phyloP scores from a whole-genome alignment of 2,113 vertebrate species.

The Chlorocebus sabaeus region DNA sequence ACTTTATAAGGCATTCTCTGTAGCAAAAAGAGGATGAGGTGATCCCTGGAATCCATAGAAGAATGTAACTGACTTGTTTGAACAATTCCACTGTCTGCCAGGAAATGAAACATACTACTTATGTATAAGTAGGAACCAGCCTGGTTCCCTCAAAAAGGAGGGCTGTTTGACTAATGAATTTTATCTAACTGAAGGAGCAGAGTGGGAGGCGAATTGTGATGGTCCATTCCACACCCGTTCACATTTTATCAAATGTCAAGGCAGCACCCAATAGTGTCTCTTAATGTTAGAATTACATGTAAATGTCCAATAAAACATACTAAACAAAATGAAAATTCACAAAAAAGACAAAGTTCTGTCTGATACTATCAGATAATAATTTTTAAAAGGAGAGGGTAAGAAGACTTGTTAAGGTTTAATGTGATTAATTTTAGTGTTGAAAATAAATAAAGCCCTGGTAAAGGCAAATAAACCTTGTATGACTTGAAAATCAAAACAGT shows the following conservation, averaged over 20 bases:
- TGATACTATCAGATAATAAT: not conserved
- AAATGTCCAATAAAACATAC: not conserved
- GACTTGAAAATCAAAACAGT: not conserved
- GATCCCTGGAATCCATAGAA: too few species aligned
- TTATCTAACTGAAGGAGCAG: not conserved
- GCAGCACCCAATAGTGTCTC: not conserved
- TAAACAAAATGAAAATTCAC: not conserved
- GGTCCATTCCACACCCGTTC: not conserved
- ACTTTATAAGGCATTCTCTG: not conserved
- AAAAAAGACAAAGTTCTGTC: not conserved
- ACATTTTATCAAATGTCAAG: not conserved
- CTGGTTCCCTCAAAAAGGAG: not conserved
- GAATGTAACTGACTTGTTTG: not conserved
- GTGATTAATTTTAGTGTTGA: not conserved
- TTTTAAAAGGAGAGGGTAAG: not conserved
- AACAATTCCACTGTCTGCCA: not conserved
- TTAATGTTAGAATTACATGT: not conserved
- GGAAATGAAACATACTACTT: not conserved
- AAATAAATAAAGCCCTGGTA: not conserved
- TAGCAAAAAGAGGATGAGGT: not conserved
- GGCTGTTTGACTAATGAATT: not conserved
- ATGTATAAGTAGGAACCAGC: not conserved
- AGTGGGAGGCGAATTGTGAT: not conserved
- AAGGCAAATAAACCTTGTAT: not conserved
- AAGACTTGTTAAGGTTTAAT: not conserved